Conservation (phyloP, 30 jellyfish, hydroid and myxozoan genomes). For the Clytia hemisphaerica region DNA sequence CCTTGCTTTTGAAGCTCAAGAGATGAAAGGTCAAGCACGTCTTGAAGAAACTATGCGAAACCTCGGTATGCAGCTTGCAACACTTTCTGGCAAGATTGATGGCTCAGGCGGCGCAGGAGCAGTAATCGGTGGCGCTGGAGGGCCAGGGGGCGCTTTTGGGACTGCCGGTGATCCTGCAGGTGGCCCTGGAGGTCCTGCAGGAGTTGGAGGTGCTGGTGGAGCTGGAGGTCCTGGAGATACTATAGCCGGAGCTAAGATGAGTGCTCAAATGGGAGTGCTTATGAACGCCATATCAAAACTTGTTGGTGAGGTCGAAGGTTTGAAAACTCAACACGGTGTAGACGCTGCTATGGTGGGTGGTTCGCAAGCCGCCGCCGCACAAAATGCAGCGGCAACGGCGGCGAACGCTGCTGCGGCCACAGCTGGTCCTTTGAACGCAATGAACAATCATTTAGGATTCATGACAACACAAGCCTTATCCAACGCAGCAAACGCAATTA, state of each 20-base stretch:
- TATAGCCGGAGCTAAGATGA: conserved; percentile 47
- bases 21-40: conserved; percentile 50
- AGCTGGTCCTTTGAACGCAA: background rate
- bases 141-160: conserved; percentile 54
- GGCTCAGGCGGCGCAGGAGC: conserved; percentile 72
- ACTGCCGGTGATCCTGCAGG: conserved; percentile 65
- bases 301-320: conserved; percentile 81
- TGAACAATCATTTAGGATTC: too few relatives aligned
- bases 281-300: conserved; percentile 66
- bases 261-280: conserved; percentile 37
- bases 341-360: conserved; percentile 67
- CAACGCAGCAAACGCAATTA: too few relatives aligned
- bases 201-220: conserved; percentile 29
- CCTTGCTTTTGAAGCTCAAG: conserved; percentile 50
- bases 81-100: conserved; percentile 48
- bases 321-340: conserved; percentile 65
- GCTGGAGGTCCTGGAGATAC: conserved; percentile 49
- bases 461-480: too few relatives aligned
- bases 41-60: conserved; percentile 59
- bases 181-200: conserved; percentile 50
- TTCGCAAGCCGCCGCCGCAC: conserved; percentile 4
- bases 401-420: conserved; percentile 9
- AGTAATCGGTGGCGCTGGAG: conserved; percentile 80
- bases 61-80: conserved; percentile 41
- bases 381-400: background rate